Evolutionary conservation across 2,888 invertebrate species (phyloP).

Genomic region (Glaucopsyche alexis): DNA sequence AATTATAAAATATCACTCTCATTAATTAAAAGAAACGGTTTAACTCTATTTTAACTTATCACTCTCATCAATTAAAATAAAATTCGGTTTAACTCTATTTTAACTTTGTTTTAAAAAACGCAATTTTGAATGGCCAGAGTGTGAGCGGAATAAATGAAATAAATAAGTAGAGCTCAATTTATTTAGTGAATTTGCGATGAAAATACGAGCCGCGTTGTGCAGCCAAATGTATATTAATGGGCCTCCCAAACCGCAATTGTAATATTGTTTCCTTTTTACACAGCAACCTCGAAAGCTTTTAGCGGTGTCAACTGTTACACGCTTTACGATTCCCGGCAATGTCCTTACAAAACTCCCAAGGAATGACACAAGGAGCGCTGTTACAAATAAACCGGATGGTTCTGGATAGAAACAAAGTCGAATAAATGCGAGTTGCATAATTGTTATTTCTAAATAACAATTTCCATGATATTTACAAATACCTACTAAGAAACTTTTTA

Average conservation of each 20-base stretch:
- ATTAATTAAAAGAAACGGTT: neutral
- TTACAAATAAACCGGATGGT: neutral
- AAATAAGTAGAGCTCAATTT: conserved; percentile 56
- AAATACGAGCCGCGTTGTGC: conserved; percentile 54
- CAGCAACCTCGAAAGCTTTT: conserved; percentile 65
- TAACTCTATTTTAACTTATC: neutral
- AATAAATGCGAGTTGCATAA: neutral
- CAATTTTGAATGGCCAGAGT: conserved; percentile 31
- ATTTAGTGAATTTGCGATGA: conserved; percentile 69
- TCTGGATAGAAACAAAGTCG: neutral
- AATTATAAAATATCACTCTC: too few species aligned
- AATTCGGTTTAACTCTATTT: neutral
- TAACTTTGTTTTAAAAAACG: neutral
- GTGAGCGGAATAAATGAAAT: conserved; percentile 43
- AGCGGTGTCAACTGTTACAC: conserved; percentile 68
- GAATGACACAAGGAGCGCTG: conserved; percentile 10
- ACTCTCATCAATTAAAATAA: neutral
- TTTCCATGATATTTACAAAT: neutral
- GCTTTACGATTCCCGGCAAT: conserved; percentile 64
- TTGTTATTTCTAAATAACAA: neutral
- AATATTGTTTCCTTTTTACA: conserved; percentile 75
- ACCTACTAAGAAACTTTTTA: neutral
- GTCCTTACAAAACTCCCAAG: conserved; percentile 46
- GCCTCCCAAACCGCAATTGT: conserved; percentile 63
- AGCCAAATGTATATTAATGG: conserved; percentile 76